Conservation (phyloP, 2,797 vertebrate species). For the Echiichthys vipera region DNA sequence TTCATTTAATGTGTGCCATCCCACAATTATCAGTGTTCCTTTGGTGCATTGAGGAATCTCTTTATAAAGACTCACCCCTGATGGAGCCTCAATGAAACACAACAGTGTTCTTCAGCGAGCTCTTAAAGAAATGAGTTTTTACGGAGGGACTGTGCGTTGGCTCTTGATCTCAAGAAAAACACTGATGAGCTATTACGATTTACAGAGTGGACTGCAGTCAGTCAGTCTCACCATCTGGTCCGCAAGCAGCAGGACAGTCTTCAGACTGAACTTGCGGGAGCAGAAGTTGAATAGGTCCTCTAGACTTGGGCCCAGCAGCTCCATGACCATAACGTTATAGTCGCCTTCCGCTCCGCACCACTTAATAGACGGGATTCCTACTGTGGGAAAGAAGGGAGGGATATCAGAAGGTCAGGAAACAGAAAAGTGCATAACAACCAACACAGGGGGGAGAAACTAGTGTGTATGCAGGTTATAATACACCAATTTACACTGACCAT, state of each 20-base stretch:
- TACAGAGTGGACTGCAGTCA: neutral
- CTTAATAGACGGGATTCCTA: slow-evolving; percentile 97
- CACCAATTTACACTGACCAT: neutral
- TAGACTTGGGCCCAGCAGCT: slow-evolving; percentile 94
- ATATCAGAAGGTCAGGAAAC: neutral
- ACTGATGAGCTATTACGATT: neutral
- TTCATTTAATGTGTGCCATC: neutral
- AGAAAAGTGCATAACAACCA: neutral
- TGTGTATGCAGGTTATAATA: neutral
- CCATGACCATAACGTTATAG: slow-evolving; percentile 99
- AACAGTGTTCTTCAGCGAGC: neutral
- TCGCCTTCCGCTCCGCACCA: slow-evolving; percentile 97
- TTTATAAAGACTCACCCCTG: neutral
- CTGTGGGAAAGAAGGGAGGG: slow-evolving; percentile 68
- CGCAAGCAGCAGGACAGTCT: slow-evolving; percentile 95
- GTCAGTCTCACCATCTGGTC: slow-evolving; percentile 93
- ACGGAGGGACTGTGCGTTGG: neutral
- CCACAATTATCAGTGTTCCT: neutral
- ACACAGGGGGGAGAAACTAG: neutral
- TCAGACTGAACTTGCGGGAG: slow-evolving; percentile 97
- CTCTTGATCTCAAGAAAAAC: neutral
- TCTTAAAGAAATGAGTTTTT: neutral
- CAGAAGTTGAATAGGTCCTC: slow-evolving; percentile 99
- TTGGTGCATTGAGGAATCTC: neutral
- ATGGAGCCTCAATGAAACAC: neutral